Evolutionary conservation across 2,888 invertebrate species (phyloP).

Genomic region (Anthrax anthrax): DNA sequence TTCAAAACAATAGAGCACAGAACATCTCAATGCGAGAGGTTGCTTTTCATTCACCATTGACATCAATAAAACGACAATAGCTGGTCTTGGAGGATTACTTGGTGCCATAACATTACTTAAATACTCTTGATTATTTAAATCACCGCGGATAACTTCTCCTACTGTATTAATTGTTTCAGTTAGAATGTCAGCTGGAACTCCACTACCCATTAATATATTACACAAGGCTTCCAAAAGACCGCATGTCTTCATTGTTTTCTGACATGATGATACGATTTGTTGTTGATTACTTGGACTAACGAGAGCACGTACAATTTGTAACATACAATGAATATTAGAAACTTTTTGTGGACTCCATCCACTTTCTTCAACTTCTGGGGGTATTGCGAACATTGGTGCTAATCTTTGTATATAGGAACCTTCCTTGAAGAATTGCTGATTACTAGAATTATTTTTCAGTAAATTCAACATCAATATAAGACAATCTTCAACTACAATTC

Average conservation of each 20-base stretch:
- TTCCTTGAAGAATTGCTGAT: constrained; percentile 97
- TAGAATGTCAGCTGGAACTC: constrained; percentile 90
- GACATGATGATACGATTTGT: constrained; percentile 67
- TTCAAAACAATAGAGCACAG: constrained; percentile 94
- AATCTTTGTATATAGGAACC: constrained; percentile 88
- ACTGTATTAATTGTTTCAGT: constrained; percentile 94
- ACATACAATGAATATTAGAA: constrained; percentile 83
- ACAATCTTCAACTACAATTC: constrained; percentile 97
- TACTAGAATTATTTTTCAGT: constrained; percentile 87
- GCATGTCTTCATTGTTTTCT: constrained; percentile 74
- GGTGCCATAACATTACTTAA: constrained; percentile 84
- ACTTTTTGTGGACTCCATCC: constrained; percentile 91
- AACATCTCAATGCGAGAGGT: constrained; percentile 74
- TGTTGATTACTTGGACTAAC: constrained; percentile 89
- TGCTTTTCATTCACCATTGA: constrained; percentile 99
- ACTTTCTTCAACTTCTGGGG: constrained; percentile 52
- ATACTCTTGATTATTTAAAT: constrained; percentile 79
- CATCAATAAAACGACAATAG: constrained; percentile 87
- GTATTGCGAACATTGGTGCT: constrained; percentile 72
- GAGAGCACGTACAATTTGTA: constrained; percentile 77
- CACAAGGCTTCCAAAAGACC: constrained; percentile 72
- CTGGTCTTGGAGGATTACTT: constrained; percentile 83
- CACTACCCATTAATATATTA: constrained; percentile 85
- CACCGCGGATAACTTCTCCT: constrained; percentile 80
- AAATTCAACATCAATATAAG: constrained; percentile 83